These are phyloP conservation scores for Brachypodius melanocephalos DNA, from an alignment of 2,113 vertebrate genomes.

Conservation along the genomic window DNA sequence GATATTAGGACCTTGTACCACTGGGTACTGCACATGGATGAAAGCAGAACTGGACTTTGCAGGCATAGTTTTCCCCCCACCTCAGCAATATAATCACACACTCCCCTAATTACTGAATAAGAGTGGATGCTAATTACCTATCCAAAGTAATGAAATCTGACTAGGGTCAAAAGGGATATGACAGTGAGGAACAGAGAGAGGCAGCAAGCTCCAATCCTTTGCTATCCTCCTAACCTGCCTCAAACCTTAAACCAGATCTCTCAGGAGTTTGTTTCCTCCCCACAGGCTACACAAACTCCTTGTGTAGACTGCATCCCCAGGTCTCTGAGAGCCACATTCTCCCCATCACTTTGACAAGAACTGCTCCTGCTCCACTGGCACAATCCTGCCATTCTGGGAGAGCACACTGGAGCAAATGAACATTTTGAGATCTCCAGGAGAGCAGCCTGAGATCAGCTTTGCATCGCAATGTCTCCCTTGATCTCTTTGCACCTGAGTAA, in stretches of 20 bases:
- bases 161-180: not conserved
- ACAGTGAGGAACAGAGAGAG: not conserved
- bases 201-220: not conserved
- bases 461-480: not conserved
- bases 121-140: not conserved
- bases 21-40: not conserved
- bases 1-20: not conserved
- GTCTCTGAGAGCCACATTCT: not conserved
- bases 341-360: not conserved
- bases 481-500: not conserved
- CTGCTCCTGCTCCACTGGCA: not conserved
- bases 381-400: not conserved
- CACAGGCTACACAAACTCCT: not conserved
- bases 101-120: not conserved
- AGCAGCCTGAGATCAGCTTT: not conserved
- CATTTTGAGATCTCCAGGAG: not conserved
- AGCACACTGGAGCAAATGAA: not conserved
- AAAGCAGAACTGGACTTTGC: not conserved
- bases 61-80: not conserved
- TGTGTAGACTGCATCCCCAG: not conserved
- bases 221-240: not conserved
- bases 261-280: not conserved
- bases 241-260: not conserved
- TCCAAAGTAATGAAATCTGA: not conserved
- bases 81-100: not conserved